Base-by-base conservation (phyloP, 2,113 vertebrate genomes). In the Oplegnathus fasciatus region DNA sequence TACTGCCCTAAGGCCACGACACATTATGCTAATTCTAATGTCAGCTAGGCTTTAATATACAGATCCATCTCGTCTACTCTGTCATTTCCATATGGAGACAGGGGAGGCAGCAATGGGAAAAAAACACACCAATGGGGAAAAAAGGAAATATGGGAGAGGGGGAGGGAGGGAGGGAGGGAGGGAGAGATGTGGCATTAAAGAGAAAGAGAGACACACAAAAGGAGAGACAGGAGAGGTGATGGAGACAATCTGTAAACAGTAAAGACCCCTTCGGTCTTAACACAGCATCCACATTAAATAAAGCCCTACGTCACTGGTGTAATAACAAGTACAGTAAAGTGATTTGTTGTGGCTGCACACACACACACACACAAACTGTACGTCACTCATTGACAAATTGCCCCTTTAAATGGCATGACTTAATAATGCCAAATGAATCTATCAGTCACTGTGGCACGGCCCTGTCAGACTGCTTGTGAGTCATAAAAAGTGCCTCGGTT, bases 11-110 rank as follows among this genome's bases (percentile, higher is more conserved):
- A 96, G 98, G 98, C 98, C 97, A 97, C 94, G 96, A 97, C 96
- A 96, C 97, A 99, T 98, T 99, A 99, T 99, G 98, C 97, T 98
- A 99, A 99, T 99, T 97, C 96, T 98, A 97, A 98, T 98, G 97
- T 98, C 97, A 98, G 97, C 97, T 96, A 96, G 96, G 96, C 97
- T 98, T 98, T 99, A 99, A 99, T 99, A 98, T 98, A 99, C 98
- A 98, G 97, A 98, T 99, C 96, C 97, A 98, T 98, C 97, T 97
- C 97, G 97, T 98, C 90, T 96, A 97, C 96, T 95, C 96, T 96
- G 96, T 96, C 97, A 98, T 98, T 98, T 99, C 97, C 97, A 98
- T 98, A 98, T 96, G 93, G 93, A 91, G 93, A 94, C 87, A 92
- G 85, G 88, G 77, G 91, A 89, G 83, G 88, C 72, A 85, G 82